Base-by-base conservation (phyloP, 2,797 vertebrate genomes). In the Paramormyrops hopkinsi region DNA sequence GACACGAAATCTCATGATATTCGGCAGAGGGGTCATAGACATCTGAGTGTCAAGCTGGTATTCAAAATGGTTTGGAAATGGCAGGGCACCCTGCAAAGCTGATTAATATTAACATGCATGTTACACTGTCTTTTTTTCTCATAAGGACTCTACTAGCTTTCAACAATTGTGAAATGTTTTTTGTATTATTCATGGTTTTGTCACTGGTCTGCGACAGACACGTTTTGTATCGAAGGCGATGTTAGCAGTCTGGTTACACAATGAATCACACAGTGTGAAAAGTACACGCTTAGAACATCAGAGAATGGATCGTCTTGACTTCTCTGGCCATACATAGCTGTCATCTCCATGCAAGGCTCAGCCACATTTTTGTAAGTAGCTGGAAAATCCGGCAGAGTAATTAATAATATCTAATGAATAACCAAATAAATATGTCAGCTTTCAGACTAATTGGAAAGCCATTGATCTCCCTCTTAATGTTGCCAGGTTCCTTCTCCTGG, bases 181-280 rank as follows among this genome's bases (percentile, higher is more conserved):
- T 53, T 86, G 25, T 54, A 86, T 86, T 86, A 86, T 86, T 86
- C 84, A 86, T 54, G 48, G 5, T 29, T 86, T 17, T 86, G 48
- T 54, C 84, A 86, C 11, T 54, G 29, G 22, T 53, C 53, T 33
- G 12, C 14, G 25, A 29, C 19, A 83, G 50, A 56, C 84, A 56
- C 25, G 48, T 86, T 86, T 51, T 86, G 84, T 54, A 56, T 86
- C 0, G 50, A 86, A 86, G 48, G 48, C 51, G 84, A 86, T 86
- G 84, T 54, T 86, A 56, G 84, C 51, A 1, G 51, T 86, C 48
- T 22, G 46, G 76, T 69, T n/a, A 83, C n/a, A 44, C n/a, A 51
- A 54, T 54, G 51, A 86, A 54, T 86, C 50, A 54, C 84, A 86
- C 84, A 86, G 50, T 37, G 84, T 86, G 48, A 50, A 33, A 29